Conservation (phyloP, 30 jellyfish, hydroid and myxozoan genomes). For the Aurelia sp. region DNA sequence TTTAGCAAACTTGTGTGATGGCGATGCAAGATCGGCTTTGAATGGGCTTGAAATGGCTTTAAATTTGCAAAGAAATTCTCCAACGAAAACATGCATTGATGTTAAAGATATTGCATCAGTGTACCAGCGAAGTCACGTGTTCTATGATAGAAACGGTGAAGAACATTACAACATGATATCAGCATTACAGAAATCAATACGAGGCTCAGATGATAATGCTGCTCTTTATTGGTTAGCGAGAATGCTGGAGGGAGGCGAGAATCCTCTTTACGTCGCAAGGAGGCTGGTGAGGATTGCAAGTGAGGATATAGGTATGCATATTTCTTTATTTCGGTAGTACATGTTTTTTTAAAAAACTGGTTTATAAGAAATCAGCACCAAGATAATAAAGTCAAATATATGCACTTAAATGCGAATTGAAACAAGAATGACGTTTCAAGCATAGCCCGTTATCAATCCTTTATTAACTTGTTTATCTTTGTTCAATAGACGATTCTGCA, state of each 20-base stretch:
- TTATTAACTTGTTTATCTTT: no score
- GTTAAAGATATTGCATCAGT: slow-evolving; percentile 20
- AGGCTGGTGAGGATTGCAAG: slow-evolving; percentile 89
- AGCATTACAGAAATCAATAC: slow-evolving; percentile 92
- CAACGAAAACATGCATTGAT: not conserved
- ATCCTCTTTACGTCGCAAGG: slow-evolving; percentile 91
- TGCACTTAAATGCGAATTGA: no score
- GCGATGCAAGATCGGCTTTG: slow-evolving; percentile 94
- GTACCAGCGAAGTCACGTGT: slow-evolving; percentile 62
- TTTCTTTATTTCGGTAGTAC: no score
- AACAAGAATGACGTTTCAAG: no score
- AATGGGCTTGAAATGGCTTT: slow-evolving; percentile 83
- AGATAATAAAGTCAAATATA: no score
- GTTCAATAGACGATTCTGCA: no score
- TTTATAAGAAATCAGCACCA: no score
- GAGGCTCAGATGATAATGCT: slow-evolving; percentile 93
- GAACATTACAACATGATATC: slow-evolving; percentile 88
- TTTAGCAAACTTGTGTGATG: slow-evolving; percentile 84
- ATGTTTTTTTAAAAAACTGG: no score
- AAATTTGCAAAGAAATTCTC: not conserved
- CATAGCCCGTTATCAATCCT: no score
- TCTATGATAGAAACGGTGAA: slow-evolving; percentile 89
- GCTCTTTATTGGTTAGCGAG: slow-evolving; percentile 95
- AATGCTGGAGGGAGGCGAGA: slow-evolving; percentile 97
- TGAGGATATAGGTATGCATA: slow-evolving; percentile 86